A percentile compares a stretch with the other conserved stretches of the same genome.
These are phyloP conservation scores for Perca flavescens DNA, from an alignment of 2,113 vertebrate genomes.

Conservation along the genomic window DNA sequence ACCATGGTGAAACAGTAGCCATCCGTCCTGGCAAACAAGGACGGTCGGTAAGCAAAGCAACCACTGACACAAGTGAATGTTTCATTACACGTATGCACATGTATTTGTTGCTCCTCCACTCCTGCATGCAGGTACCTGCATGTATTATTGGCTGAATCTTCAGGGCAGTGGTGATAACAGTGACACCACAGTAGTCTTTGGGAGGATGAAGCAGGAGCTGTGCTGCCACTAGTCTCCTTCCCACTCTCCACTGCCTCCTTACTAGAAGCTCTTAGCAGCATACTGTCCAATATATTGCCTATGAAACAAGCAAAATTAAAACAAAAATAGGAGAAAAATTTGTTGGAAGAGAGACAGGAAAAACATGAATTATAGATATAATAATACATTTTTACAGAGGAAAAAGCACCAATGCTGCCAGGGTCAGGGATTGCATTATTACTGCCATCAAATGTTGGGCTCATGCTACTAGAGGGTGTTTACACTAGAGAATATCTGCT, in stretches of 20 bases:
- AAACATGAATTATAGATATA: slow-evolving; percentile 5
- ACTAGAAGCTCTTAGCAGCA: slow-evolving; percentile 90
- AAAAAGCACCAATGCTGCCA: not conserved
- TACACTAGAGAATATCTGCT: not conserved
- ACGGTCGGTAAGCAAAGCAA: not conserved
- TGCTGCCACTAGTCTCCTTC: slow-evolving; percentile 86
- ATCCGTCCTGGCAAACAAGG: slow-evolving; percentile 87
- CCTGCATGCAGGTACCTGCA: slow-evolving; percentile 87
- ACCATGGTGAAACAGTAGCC: slow-evolving; percentile 98
- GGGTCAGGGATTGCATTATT: not conserved
- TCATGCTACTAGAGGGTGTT: slow-evolving; percentile 2
- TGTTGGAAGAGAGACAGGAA: slow-evolving; percentile 9
- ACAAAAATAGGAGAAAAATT: slow-evolving; percentile 17
- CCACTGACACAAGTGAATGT: not conserved
- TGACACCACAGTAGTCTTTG: slow-evolving; percentile 90
- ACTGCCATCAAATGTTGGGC: not conserved
- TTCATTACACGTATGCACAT: not conserved
- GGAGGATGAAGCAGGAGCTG: slow-evolving; percentile 85
- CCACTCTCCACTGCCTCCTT: slow-evolving; percentile 86
- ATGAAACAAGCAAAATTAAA: slow-evolving; percentile 17
- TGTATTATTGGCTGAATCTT: slow-evolving; percentile 94
- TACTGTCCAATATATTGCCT: slow-evolving; percentile 89
- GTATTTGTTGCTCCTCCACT: not conserved
- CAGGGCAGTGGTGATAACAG: slow-evolving; percentile 95
- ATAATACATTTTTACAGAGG: slow-evolving; percentile 2